Evolutionary conservation across 1,140 invertebrate species (phyloP).

Genomic region (Papilio dardanus): DNA sequence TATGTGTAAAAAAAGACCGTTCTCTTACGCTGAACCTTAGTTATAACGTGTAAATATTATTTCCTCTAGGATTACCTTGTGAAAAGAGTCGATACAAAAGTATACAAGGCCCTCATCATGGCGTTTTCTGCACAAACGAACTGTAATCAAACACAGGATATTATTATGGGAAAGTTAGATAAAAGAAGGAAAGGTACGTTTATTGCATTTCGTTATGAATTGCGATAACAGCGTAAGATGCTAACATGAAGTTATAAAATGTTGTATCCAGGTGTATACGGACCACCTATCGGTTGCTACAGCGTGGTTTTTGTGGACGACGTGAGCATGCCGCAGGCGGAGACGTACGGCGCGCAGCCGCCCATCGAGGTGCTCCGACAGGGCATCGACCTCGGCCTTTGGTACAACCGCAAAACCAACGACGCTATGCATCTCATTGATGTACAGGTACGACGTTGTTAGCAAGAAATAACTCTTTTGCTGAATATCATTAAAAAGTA

Average conservation of each 20-base stretch:
- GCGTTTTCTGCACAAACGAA: conserved; percentile 97
- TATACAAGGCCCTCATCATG: conserved; percentile 93
- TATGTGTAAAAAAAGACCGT: no score
- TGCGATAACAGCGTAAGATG: neutral
- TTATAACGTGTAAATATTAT: neutral
- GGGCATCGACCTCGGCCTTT: conserved; percentile 94
- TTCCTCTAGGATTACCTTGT: conserved; percentile 89
- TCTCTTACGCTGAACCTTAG: neutral
- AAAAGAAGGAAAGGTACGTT: conserved; percentile 92
- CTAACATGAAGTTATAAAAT: neutral
- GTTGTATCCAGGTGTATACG: conserved; percentile 87
- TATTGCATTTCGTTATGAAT: neutral
- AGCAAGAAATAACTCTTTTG: neutral
- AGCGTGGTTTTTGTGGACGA: conserved; percentile 97
- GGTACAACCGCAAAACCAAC: conserved; percentile 96
- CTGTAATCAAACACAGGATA: conserved; percentile 96
- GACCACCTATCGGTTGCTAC: conserved; percentile 94
- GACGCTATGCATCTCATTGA: conserved; percentile 93
- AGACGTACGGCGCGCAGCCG: conserved; percentile 95
- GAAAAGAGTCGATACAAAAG: conserved; percentile 90
- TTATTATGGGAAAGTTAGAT: conserved; percentile 97
- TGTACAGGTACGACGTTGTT: conserved; percentile 85
- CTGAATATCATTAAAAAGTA: no score
- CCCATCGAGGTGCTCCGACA: conserved; percentile 95
- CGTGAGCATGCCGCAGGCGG: conserved; percentile 94